Evolutionary conservation across 2,797 vertebrate species (phyloP).

Genomic region (Cichlasoma orientale): DNA sequence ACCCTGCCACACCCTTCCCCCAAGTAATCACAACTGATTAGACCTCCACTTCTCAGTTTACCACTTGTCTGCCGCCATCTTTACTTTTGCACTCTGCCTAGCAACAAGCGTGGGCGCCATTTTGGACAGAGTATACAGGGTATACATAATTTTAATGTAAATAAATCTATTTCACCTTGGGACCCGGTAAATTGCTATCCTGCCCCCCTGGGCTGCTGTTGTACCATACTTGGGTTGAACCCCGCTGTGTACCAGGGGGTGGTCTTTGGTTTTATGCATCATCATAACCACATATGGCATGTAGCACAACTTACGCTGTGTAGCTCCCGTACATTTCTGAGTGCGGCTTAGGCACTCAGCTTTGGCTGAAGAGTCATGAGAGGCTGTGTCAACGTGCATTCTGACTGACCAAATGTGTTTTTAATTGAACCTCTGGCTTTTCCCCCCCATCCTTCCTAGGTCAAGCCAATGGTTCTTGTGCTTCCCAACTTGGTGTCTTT

Average conservation of each 20-base stretch:
- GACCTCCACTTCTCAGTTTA: slow-evolving; percentile 72
- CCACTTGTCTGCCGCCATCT: slow-evolving; percentile 72
- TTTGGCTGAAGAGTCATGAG: not conserved
- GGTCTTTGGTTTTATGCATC: slow-evolving; percentile 68
- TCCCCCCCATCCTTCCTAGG: slow-evolving; percentile 63
- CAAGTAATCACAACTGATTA: slow-evolving; percentile 71
- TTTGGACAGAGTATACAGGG: slow-evolving; percentile 62
- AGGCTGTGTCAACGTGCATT: slow-evolving; percentile 61
- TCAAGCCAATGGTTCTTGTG: slow-evolving; percentile 70
- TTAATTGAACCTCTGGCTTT: slow-evolving; percentile 77
- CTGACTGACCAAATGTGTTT: slow-evolving; percentile 71
- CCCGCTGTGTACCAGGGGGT: slow-evolving; percentile 61
- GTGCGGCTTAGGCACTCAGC: slow-evolving; percentile 5
- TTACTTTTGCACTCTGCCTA: slow-evolving; percentile 77
- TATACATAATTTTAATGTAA: slow-evolving; percentile 67
- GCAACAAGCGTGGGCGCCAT: slow-evolving; percentile 78
- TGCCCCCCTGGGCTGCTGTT: slow-evolving; percentile 44
- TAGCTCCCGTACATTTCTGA: slow-evolving; percentile 40
- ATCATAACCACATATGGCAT: slow-evolving; percentile 73
- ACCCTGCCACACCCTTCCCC: slow-evolving; percentile 69
- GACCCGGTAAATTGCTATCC: slow-evolving; percentile 42
- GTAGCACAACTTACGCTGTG: slow-evolving; percentile 61
- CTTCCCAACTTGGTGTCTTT: slow-evolving; percentile 74
- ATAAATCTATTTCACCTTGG: slow-evolving; percentile 64
- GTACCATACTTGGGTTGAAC: slow-evolving; percentile 53